Evolutionary conservation across 2,797 vertebrate genomes (phyloP), one percentile per base, ranked within the genome.

Genomic region (Ctenochaetus hawaiiensis): DNA sequence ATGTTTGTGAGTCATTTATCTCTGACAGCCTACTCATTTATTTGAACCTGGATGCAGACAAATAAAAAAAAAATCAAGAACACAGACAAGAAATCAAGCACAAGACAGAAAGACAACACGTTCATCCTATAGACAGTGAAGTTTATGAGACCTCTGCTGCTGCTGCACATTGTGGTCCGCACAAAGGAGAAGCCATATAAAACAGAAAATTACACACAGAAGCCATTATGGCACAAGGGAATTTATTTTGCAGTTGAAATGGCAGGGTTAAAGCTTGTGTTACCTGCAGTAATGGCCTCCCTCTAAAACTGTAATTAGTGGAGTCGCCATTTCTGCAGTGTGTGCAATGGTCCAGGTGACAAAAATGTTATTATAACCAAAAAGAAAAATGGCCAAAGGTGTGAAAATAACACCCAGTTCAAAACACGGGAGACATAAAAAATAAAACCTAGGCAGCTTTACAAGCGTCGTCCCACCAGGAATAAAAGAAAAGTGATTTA

Each of bases 261-360:
- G 34, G 37, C 51, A 45, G 8, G 23, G 69, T 68, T 65, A 37
- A 60, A 54, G 41, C 34, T 62, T 45, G 34, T 60, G 37, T 48
- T 47, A 20, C 49, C 14, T 41, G 4, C 48, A 53, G 30, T 54
- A 44, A 54, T 49, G 51, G 17, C 12, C 18, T 2, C 23, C 0
- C n/a, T 65, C 11, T 51, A 30, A 54, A 77, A 41, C 34, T 75
- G 52, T 52, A 61, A 72, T 78, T 76, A 68, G 14, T 10, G 14
- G 45, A 53, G 34, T n/a, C 14, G 2, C 62, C 7, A 1, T 61
- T 34, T 20, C 51, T 57, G 58, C 57, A 20, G 5, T 53, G 30
- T 51, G 57, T 53, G 62, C 64, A 67, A 26, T 26, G n/a, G 43
- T 70, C 52, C 20, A 53, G 39, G 51, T 62, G 58, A 75, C 16